Base-by-base conservation (phyloP, 1,140 invertebrate genomes). In the Ostrea denselamellosa region DNA sequence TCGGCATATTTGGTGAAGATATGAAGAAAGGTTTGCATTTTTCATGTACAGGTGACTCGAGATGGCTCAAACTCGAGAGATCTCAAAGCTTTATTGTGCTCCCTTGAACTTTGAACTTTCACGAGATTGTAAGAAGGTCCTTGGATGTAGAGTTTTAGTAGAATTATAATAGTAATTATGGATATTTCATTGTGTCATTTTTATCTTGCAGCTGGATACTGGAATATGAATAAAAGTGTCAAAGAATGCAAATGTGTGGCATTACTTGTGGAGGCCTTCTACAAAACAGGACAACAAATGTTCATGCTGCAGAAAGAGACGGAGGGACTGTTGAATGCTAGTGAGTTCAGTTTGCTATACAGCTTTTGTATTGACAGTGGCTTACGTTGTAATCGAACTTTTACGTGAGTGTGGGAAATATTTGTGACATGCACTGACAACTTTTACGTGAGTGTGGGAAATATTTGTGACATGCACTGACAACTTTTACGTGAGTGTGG, bases 201-300 rank as follows among this genome's bases (percentile, higher is more conserved):
- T 58, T 28, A 17, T 58, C 83, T 88, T 56, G 22, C 56, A 88
- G 87, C 81, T 68, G 87, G 85, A n/a, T 88, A 88, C 25, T 88
- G 87, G 87, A 83, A 56, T n/a, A 28, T 58, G 0, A 88, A 88
- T 52, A 86, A 88, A 52, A 88, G 83, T 68, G 85, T 88, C 10
- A 88, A 88, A n/a, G 87, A 88, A 56, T 85, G 87, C 34, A 85
- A 85, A 53, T 85, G 85, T 44, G 82, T 88, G 22, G 51, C 81
- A 28, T 83, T 88, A 14, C 58, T 62, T 54, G 87, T 88, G 7
- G 87, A 88, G 51, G 87, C 85, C 10, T 25, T 54, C n/a, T 88
- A 51, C 44, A 44, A 34, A 25, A 4, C 12, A 4, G 68, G 68
- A 12, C 22, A 77, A 34, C 68, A 77, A 25, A 77, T 62, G 71